These are phyloP conservation scores for Dinomys branickii DNA, from an alignment of 2,113 vertebrate genomes.

Conservation along the genomic window DNA sequence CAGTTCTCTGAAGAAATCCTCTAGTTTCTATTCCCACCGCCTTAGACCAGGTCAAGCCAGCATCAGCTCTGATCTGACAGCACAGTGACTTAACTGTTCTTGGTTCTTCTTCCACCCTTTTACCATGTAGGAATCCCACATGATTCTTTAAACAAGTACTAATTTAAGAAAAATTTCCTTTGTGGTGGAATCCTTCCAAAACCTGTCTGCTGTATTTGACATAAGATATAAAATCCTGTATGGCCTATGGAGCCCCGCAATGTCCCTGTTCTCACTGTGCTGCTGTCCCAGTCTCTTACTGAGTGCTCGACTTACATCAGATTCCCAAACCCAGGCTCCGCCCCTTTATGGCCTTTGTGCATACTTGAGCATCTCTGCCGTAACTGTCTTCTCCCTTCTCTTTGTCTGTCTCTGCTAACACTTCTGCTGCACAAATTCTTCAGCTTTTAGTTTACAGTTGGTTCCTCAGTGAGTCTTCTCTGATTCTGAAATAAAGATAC, in stretches of 20 bases:
- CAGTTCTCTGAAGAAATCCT: background rate
- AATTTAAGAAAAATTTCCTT: background rate
- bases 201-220: background rate
- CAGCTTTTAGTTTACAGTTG: background rate
- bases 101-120: background rate
- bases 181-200: background rate
- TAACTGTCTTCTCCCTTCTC: background rate
- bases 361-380: background rate
- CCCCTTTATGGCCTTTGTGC: background rate
- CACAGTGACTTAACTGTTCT: background rate
- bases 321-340: too few species aligned
- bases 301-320: background rate
- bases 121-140: background rate
- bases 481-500: slow-evolving; percentile 7
- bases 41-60: background rate
- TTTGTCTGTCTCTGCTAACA: background rate
- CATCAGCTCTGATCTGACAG: background rate
- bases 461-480: background rate
- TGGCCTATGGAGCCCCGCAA: background rate
- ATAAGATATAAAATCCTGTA: background rate
- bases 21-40: background rate
- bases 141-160: background rate
- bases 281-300: background rate
- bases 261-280: background rate
- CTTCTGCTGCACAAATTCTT: background rate